These are phyloP conservation scores for Oreochromis grahami DNA, from an alignment of 2,797 vertebrate species.

Conservation along the genomic window DNA sequence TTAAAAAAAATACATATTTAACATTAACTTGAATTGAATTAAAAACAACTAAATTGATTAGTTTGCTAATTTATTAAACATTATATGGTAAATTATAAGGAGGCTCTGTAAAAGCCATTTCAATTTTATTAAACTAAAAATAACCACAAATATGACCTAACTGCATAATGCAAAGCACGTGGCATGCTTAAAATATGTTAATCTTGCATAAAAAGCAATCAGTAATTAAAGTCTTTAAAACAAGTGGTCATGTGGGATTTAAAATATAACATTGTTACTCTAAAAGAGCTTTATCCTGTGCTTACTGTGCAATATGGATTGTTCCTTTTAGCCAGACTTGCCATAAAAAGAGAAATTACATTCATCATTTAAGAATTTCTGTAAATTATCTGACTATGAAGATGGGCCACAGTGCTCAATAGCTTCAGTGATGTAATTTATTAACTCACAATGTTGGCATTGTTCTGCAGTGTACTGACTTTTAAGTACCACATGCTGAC, in stretches of 20 bases:
- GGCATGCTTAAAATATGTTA: background rate
- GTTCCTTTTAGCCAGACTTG: background rate
- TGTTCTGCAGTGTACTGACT: background rate
- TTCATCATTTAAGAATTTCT: background rate
- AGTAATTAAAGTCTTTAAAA: background rate
- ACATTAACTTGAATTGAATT: background rate
- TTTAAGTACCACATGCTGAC: background rate
- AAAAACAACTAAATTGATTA: fast-evolving
- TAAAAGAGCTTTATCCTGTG: background rate
- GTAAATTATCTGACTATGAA: background rate
- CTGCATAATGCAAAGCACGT: background rate
- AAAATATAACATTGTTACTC: background rate
- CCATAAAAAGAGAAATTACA: background rate
- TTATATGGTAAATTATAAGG: background rate
- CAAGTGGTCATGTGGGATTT: background rate
- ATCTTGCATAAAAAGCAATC: background rate
- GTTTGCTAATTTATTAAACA: background rate
- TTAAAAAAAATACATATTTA: background rate
- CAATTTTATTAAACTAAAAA: background rate
- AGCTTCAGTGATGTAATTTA: background rate
- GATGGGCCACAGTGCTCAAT: background rate
- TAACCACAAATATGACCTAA: background rate
- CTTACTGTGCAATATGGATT: background rate
- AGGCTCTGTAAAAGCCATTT: background rate
- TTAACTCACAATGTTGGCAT: background rate